phyloP scores from a whole-genome alignment of 1,140 invertebrate species.

The Acromyrmex heyeri region DNA sequence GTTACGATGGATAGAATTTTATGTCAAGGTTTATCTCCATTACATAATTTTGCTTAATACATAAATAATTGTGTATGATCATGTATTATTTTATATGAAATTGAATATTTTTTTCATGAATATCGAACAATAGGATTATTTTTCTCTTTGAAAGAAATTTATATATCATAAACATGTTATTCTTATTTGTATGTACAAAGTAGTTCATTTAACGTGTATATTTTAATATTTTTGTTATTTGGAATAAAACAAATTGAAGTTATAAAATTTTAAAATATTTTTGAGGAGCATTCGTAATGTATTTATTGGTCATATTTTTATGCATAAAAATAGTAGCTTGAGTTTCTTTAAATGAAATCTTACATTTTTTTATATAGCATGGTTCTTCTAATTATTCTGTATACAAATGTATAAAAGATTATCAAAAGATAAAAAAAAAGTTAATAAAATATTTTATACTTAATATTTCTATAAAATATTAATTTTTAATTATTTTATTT shows the following conservation, averaged over 20 bases:
- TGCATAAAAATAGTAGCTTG: neutral
- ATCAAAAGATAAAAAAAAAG: neutral
- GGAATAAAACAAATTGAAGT: neutral
- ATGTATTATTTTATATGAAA: neutral
- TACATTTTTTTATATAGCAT: neutral
- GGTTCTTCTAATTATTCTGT: neutral
- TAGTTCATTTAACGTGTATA: neutral
- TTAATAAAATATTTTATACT: neutral
- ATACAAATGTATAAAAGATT: neutral
- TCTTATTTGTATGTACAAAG: neutral
- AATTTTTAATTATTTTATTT: neutral
- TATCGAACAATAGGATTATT: neutral
- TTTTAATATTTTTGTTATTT: neutral
- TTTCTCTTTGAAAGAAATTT: neutral
- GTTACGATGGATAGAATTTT: neutral
- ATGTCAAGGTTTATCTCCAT: neutral
- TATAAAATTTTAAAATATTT: neutral
- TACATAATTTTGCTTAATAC: neutral
- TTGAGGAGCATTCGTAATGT: neutral
- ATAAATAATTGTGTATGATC: neutral
- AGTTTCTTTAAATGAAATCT: neutral
- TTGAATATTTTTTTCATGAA: neutral
- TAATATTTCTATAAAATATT: neutral
- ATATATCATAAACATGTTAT: neutral
- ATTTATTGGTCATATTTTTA: neutral